Evolutionary conservation across 1,140 invertebrate genomes (phyloP).

Genomic region (Sycophaga agraensis): DNA sequence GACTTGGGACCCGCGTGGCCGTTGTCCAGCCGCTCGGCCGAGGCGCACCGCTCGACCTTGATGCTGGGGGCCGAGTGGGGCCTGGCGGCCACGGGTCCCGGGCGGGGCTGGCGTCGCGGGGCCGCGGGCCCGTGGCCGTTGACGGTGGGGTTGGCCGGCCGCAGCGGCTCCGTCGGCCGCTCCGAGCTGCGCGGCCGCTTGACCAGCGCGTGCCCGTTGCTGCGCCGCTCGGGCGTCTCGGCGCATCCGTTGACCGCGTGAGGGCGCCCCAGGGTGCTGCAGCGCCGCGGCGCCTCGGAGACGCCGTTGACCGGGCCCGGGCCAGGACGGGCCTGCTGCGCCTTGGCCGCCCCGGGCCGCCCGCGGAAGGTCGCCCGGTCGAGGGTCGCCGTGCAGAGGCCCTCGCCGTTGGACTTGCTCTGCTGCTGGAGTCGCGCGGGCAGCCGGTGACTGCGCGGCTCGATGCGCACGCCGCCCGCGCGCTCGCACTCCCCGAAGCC

Average conservation of each 20-base stretch:
- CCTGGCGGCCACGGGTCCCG: conserved; percentile 34
- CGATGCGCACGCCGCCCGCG: not conserved
- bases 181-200: too few species aligned
- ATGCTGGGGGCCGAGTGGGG: conserved; percentile 52
- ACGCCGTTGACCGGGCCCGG: too few species aligned
- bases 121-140: not conserved
- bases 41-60: conserved; percentile 37
- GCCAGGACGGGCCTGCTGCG: too few species aligned
- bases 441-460: conserved; percentile 48
- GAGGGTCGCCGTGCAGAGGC: conserved; percentile 45
- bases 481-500: conserved; percentile 36
- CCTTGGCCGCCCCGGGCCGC: conserved; percentile 38
- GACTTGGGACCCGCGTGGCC: not conserved
- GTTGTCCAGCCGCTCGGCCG: conserved; percentile 30
- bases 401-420: conserved; percentile 32
- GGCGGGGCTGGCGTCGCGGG: too few species aligned
- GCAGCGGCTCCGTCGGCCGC: not conserved
- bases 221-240: not conserved
- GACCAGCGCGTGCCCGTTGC: too few species aligned
- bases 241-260: not conserved
- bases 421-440: conserved; percentile 35
- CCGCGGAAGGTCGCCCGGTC: conserved; percentile 49
- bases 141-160: not conserved
- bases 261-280: not conserved
- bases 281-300: not conserved